Evolutionary conservation across 2,113 vertebrate species (phyloP), one percentile per base, ranked within the genome.

Genomic region (Corythoichthys intestinalis): DNA sequence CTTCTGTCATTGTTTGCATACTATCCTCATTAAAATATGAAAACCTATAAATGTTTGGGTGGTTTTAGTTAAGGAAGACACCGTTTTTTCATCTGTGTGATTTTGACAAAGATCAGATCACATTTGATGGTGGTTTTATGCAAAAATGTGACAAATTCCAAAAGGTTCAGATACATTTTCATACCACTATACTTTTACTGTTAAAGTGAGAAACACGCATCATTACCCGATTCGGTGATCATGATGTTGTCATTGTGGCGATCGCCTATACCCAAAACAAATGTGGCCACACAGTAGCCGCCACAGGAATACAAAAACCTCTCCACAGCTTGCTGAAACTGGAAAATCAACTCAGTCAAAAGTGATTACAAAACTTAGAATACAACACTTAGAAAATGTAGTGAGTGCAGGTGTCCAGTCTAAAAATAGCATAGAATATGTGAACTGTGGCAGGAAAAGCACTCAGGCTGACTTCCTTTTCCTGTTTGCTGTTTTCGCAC

Each of bases 201-300:
- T 38, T 4, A 3, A 63, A 63, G 41, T 17, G 11, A 5, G 12
- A 50, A 15, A 57, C 1, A 8, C 10, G 9, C 4, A 9, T 50
- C 37, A 13, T 88, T 83, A 99, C 97, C 97, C 69, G 94, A 92
- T 78, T 98, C 97, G 17, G 97, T 98, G 89, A 99, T 95, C 97
- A 99, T 99, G 83, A 99, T 99, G 89, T 99, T 99, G 90, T 99
- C 97, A 4, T 99, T 99, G 87, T 99, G 97, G 12, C 97, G 93
- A 88, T 99, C 97, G 2, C 97, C 97, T 47, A 99, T 99, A n/a
- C 97, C 97, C 83, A 99, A 93, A 60, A 99, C 97, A 61, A 97
- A 99, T 2, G 97, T 99, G 46, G 97, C 97, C 78, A 99, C 97
- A 20, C 97, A 99, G 88, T 99, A 99, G 34, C 97, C 97, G 41